phyloP scores from a whole-genome alignment of 1,140 invertebrate genomes.

The Rhynchophorus ferrugineus region DNA sequence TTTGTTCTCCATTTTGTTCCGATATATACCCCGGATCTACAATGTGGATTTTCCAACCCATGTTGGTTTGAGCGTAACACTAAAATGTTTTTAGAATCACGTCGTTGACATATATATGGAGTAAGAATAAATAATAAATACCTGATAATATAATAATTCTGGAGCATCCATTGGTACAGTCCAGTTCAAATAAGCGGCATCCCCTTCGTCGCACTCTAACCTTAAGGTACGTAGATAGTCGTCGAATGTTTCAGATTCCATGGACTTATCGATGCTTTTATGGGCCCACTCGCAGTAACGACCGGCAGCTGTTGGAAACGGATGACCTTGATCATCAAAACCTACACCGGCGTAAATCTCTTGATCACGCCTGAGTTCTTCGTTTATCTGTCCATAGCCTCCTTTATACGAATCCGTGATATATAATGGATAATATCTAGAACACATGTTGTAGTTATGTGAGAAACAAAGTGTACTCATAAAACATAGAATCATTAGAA shows the following conservation, averaged over 20 bases:
- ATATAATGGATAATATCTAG: constrained; percentile 87
- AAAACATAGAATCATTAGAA: no score
- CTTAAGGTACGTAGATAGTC: constrained; percentile 68
- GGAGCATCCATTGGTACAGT: constrained; percentile 74
- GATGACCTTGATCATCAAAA: constrained; percentile 65
- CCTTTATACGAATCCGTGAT: constrained; percentile 81
- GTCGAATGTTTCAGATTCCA: constrained; percentile 59
- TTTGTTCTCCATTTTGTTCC: constrained; percentile 20
- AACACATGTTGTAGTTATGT: constrained; percentile 3
- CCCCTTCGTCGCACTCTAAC: constrained; percentile 65
- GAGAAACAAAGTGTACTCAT: no score
- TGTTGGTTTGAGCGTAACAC: constrained; percentile 86
- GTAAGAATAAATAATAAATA: constrained; percentile 37
- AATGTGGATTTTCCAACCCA: constrained; percentile 91
- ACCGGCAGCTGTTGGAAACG: constrained; percentile 68
- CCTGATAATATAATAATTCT: constrained; percentile 81
- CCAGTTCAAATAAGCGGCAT: constrained; percentile 68
- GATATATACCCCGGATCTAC: constrained; percentile 55
- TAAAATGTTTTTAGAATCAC: constrained; percentile 40
- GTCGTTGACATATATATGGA: background rate
- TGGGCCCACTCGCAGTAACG: constrained; percentile 72
- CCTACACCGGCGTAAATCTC: constrained; percentile 71
- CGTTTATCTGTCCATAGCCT: constrained; percentile 69
- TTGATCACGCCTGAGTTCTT: constrained; percentile 52
- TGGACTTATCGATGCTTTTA: constrained; percentile 59